Evolutionary conservation across 2,797 vertebrate species (phyloP).

Genomic region (Pseudopleuronectes americanus): DNA sequence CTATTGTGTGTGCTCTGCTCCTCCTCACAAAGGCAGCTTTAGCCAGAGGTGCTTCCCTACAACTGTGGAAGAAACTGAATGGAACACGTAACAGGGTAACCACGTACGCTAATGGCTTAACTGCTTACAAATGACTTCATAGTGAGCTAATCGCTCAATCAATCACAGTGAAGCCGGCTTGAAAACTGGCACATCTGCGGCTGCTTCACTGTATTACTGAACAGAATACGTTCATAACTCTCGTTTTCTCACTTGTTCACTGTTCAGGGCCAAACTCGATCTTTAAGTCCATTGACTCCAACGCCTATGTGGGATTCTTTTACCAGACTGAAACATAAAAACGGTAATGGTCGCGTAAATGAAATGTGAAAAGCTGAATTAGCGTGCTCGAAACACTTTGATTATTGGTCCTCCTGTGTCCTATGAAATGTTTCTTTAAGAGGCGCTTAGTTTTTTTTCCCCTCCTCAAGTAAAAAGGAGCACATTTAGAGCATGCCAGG

Average conservation of each 20-base stretch:
- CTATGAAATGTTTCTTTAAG: conserved; percentile 84
- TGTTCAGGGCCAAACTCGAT: conserved; percentile 26
- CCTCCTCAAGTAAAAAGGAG: conserved; percentile 85
- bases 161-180: conserved; percentile 41
- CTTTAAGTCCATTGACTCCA: conserved; percentile 34
- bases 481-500: conserved; percentile 91
- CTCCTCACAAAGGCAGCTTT: conserved; percentile 69
- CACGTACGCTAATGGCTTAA: conserved; percentile 62
- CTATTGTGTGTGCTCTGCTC: conserved; percentile 66
- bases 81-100: conserved; percentile 55
- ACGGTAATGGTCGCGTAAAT: conserved; percentile 43
- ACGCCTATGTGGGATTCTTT: conserved; percentile 17
- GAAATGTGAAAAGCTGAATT: conserved; percentile 59
- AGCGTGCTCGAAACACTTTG: conserved; percentile 65
- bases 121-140: conserved; percentile 69
- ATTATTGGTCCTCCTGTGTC: conserved; percentile 75
- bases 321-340: conserved; percentile 37
- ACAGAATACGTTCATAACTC: conserved; percentile 17
- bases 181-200: conserved; percentile 45
- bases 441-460: conserved; percentile 69
- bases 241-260: conserved; percentile 15
- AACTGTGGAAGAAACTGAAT: conserved; percentile 56
- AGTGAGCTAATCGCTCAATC: conserved; percentile 54
- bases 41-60: conserved; percentile 85
- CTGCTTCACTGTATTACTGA: conserved; percentile 28